Evolutionary conservation across 2,113 vertebrate genomes (phyloP).

Genomic region (Aphyosemion australe): DNA sequence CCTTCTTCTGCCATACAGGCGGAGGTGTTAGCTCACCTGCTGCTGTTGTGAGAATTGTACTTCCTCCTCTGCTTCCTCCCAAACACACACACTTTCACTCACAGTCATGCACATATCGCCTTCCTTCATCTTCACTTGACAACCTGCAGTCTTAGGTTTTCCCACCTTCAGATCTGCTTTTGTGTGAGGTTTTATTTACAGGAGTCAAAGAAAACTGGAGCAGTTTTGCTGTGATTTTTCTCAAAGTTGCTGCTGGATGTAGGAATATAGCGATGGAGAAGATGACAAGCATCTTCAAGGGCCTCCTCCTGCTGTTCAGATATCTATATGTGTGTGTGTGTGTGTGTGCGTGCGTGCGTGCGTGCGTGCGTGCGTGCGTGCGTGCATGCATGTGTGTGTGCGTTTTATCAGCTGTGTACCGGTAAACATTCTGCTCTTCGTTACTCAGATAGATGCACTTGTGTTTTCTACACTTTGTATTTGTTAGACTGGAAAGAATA

Average conservation of each 20-base stretch:
- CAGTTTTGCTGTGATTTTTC: constrained; percentile 36
- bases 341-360: too few relatives aligned
- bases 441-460: constrained; percentile 63
- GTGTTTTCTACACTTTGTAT: constrained; percentile 51
- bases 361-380: too few relatives aligned
- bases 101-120: constrained; percentile 5
- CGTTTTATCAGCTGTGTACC: constrained; percentile 32
- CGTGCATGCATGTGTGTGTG: too few relatives aligned
- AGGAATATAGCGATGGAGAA: constrained; percentile 9
- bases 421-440: constrained; percentile 16
- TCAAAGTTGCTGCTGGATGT: constrained; percentile 13
- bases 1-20: constrained; percentile 1
- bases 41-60: neutral
- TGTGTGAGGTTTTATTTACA: constrained; percentile 42
- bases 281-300: constrained; percentile 31
- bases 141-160: constrained; percentile 5
- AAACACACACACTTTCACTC: neutral
- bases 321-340: constrained; percentile 15
- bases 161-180: constrained; percentile 29
- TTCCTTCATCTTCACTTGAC: constrained; percentile 18
- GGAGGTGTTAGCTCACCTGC: constrained; percentile 27
- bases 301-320: constrained; percentile 2
- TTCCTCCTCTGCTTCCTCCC: neutral
- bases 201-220: constrained; percentile 30
- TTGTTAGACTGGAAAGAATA: constrained; percentile 49